phyloP scores from a whole-genome alignment of 2,113 vertebrate genomes.

The Tupaia chinensis region DNA sequence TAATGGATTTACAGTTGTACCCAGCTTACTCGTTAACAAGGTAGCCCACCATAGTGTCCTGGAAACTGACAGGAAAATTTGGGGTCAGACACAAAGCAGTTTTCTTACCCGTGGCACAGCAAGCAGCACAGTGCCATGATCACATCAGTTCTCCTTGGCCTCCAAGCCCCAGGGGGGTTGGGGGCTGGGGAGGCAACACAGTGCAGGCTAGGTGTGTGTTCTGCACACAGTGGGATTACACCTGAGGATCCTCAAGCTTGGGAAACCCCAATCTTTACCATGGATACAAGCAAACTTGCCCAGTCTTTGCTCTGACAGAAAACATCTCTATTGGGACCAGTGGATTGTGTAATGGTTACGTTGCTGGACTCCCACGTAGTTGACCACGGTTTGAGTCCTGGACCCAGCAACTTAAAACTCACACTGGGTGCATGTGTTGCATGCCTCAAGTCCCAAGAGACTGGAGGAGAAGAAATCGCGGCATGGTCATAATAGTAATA shows the following conservation, averaged over 20 bases:
- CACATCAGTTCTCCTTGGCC: neutral
- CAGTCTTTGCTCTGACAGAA: neutral
- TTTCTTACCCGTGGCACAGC: neutral
- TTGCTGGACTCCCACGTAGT: too few species aligned
- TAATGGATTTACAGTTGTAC: neutral
- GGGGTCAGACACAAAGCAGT: neutral
- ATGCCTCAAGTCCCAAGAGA: too few species aligned
- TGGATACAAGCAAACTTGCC: neutral
- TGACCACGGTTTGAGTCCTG: too few species aligned
- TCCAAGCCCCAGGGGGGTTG: neutral
- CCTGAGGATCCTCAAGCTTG: neutral
- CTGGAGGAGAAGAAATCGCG: too few species aligned
- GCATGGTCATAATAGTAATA: too few species aligned
- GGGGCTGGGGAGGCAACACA: too few species aligned
- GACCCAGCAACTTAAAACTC: too few species aligned
- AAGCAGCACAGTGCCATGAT: neutral
- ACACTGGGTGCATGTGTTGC: too few species aligned
- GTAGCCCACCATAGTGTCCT: neutral
- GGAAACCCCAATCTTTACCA: neutral
- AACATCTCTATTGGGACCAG: conserved; percentile 27
- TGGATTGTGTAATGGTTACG: too few species aligned
- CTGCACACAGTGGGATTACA: neutral
- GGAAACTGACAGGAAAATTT: neutral
- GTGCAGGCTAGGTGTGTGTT: too few species aligned
- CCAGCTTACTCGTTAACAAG: neutral